Base-by-base conservation (phyloP, 2,113 vertebrate genomes). In the Trichomycterus rosablanca region DNA sequence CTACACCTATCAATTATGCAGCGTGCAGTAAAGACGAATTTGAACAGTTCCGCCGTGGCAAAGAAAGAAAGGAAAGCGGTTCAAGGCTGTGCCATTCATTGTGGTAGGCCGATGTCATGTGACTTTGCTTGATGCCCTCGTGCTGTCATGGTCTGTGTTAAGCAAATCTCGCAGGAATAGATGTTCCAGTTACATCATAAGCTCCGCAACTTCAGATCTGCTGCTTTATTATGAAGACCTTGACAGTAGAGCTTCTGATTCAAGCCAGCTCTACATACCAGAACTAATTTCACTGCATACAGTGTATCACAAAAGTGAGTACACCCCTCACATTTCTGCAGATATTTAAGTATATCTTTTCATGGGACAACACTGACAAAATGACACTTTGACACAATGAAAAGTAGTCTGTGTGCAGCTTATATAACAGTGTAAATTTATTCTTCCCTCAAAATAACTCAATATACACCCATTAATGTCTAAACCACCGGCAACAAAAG, bases 111-210 rank as follows among this genome's bases (percentile, higher is more conserved):
- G 65, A 69, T 51, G 53, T 70, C 74, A 80, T 78, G 76, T 86
- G 76, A 82, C 75, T 20, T 20, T 66, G 58, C 71, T 71, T 68
- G 73, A 76, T 73, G 66, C 63, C 59, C 76, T 72, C 54, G 65
- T 22, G 51, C 69, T 76, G 74, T 70, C 63, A 67, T 44, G 46
- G 67, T 76, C 78, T 70, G 74, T 71, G 75, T 66, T 74, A 80
- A 75, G 71, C 58, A 65, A 68, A 78, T 77, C 81, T 76, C 83
- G 50, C 39, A 16, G 61, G 76, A 83, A 68, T 62, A 57, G 18
- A 57, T 83, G 80, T 66, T 83, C 78, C 69, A 79, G 64, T 82
- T 84, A 75, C 73, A 73, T 83, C 70, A 67, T 50, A 73, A 72
- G 77, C 73, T 73, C 68, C 76, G 52, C 66, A 73, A 63, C 55